Evolutionary conservation across 1,140 invertebrate genomes (phyloP).

Genomic region (Tachypleus tridentatus): DNA sequence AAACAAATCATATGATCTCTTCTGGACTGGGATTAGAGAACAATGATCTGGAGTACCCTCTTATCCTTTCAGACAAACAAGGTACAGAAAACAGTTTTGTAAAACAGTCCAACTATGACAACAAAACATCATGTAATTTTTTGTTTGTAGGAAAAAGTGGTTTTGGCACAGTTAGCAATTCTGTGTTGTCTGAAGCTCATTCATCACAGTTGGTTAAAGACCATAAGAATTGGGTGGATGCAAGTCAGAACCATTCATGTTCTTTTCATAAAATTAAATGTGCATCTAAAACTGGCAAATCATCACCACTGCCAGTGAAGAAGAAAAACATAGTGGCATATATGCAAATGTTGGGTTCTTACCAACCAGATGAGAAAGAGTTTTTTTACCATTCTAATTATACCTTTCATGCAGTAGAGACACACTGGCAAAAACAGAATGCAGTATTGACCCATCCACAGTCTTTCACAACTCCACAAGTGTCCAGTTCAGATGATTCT

Average conservation of each 20-base stretch:
- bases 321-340: slow-evolving; percentile 90
- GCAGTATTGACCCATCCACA: no score
- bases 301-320: slow-evolving; percentile 73
- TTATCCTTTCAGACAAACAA: slow-evolving; percentile 51
- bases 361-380: slow-evolving; percentile 54
- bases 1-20: no score
- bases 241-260: slow-evolving; percentile 15
- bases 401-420: slow-evolving; percentile 29
- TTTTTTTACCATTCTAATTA: slow-evolving; percentile 71
- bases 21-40: background rate
- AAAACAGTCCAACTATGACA: slow-evolving; percentile 57
- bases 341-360: slow-evolving; percentile 82
- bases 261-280: slow-evolving; percentile 9
- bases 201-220: slow-evolving; percentile 6
- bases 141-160: no score
- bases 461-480: no score
- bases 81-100: slow-evolving; percentile 40
- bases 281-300: slow-evolving; percentile 36
- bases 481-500: slow-evolving; percentile 18
- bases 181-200: slow-evolving; percentile 7
- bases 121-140: slow-evolving; percentile 34
- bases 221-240: slow-evolving; percentile 11
- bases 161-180: no score
- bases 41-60: slow-evolving; percentile 35
- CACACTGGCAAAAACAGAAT: no score